Conservation (phyloP, 2,797 vertebrate species). For the Thunnus albacares region DNA sequence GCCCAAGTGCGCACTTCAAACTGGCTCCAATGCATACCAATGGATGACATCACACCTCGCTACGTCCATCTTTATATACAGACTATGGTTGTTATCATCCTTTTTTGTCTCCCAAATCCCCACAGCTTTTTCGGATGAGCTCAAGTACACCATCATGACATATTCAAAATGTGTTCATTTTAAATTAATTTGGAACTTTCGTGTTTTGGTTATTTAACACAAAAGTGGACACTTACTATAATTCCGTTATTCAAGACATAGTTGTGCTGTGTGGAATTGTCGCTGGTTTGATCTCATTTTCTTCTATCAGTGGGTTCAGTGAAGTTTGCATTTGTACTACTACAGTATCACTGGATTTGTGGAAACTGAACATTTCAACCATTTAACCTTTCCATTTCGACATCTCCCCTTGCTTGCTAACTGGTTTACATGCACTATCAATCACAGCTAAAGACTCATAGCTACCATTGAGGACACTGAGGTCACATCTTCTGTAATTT, state of each 20-base stretch:
- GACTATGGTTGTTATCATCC: not conserved
- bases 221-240: not conserved
- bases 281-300: not conserved
- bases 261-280: not conserved
- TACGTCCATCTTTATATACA: too few relatives aligned
- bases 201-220: not conserved
- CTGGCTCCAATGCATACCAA: too few relatives aligned
- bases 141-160: too few relatives aligned
- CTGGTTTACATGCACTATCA: not conserved
- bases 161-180: not conserved
- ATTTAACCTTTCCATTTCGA: not conserved
- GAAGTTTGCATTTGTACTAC: not conserved
- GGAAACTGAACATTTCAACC: not conserved
- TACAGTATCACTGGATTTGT: not conserved
- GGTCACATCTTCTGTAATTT: not conserved
- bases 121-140: too few relatives aligned
- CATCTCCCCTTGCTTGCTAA: not conserved
- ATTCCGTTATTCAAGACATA: not conserved
- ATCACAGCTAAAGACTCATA: not conserved
- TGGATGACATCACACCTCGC: too few relatives aligned
- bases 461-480: not conserved
- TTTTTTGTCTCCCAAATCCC: not conserved
- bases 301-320: not conserved
- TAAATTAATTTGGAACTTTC: not conserved
- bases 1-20: too few relatives aligned